These are phyloP conservation scores for Eclectus roratus DNA, from an alignment of 2,113 vertebrate genomes.

Conservation along the genomic window DNA sequence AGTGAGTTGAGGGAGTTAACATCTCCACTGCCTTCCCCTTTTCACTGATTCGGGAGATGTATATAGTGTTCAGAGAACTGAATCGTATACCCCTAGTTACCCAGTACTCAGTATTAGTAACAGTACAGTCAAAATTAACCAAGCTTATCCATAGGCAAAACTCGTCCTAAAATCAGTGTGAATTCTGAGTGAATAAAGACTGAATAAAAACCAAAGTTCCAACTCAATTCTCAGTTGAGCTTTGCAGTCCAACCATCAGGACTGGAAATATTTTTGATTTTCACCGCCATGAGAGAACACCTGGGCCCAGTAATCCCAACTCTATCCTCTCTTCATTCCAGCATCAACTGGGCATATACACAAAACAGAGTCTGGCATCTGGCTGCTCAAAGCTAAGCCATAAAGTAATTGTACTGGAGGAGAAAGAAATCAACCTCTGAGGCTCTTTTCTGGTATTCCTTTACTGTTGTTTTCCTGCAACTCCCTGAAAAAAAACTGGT, in stretches of 20 bases:
- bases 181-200: neutral
- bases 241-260: neutral
- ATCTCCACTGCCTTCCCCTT: neutral
- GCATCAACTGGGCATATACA: neutral
- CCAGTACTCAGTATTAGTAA: neutral
- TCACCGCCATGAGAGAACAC: neutral
- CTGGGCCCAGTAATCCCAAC: neutral
- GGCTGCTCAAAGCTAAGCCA: neutral
- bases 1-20: neutral
- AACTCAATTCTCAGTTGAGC: neutral
- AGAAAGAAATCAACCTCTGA: neutral
- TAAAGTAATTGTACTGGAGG: neutral
- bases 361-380: neutral
- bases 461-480: rapidly evolving
- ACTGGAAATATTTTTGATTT: neutral
- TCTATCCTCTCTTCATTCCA: neutral
- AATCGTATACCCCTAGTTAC: neutral
- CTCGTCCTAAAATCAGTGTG: neutral
- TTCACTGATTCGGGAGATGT: neutral
- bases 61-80: neutral
- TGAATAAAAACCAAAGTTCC: neutral
- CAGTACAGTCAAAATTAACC: neutral
- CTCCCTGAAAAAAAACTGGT: neutral
- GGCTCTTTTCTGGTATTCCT: neutral
- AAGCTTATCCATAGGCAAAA: neutral